Evolutionary conservation across 2,113 vertebrate genomes (phyloP).

Genomic region (Taurulus bubalis): DNA sequence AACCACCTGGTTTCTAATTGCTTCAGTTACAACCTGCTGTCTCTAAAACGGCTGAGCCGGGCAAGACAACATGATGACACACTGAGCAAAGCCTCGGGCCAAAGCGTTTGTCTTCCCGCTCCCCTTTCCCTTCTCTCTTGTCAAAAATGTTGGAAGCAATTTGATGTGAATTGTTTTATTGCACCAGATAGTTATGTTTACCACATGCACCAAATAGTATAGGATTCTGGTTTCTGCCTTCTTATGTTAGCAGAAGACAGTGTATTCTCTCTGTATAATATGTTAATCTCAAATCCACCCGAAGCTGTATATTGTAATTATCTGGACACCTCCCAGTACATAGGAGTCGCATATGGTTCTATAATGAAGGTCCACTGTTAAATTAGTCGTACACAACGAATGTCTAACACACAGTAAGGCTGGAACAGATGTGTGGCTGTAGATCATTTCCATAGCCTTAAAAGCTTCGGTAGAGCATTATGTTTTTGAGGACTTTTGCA

Average conservation of each 20-base stretch:
- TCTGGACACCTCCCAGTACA: not conserved
- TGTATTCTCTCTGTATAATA: not conserved
- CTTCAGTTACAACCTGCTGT: conserved; percentile 41
- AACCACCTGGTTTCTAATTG: conserved; percentile 53
- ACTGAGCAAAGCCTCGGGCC: conserved; percentile 15
- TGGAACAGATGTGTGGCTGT: not conserved
- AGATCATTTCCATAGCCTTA: not conserved
- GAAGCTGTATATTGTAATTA: conserved; percentile 1
- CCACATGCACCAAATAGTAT: not conserved
- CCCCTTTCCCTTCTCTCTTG: no score
- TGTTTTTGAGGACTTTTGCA: no score
- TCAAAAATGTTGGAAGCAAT: not conserved
- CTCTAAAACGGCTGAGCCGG: conserved; percentile 26
- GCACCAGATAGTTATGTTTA: not conserved
- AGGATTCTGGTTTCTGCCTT: not conserved
- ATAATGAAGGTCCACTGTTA: not conserved
- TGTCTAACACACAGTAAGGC: not conserved
- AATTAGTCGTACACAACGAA: not conserved
- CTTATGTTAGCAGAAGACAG: not conserved
- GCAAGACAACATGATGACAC: conserved; percentile 12
- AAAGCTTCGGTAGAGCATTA: not conserved
- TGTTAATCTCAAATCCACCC: not conserved
- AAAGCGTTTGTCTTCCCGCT: not conserved
- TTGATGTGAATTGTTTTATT: not conserved
- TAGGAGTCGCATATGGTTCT: not conserved